These are phyloP conservation scores for Trematocara variabile DNA, from an alignment of 2,113 vertebrate species.

Conservation along the genomic window DNA sequence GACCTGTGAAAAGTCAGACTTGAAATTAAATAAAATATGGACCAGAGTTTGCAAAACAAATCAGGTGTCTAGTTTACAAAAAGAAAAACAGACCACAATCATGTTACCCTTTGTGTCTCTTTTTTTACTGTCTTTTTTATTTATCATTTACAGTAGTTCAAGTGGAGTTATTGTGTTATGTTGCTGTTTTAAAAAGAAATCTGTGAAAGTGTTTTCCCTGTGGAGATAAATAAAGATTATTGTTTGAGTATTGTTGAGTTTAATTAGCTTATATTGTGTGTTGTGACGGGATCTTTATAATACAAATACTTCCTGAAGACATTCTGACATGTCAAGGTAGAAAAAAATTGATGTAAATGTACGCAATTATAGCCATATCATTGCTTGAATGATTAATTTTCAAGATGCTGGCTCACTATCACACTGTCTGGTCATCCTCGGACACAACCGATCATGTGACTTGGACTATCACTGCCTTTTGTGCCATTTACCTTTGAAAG, in stretches of 20 bases:
- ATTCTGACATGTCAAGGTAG: background rate
- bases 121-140: slow-evolving; percentile 37
- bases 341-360: background rate
- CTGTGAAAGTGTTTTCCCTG: slow-evolving; percentile 45
- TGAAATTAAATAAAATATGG: slow-evolving; percentile 22
- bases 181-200: background rate
- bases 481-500: background rate
- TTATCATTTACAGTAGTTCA: slow-evolving; percentile 39
- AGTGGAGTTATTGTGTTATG: slow-evolving; percentile 15
- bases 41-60: slow-evolving; percentile 1
- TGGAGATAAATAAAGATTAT: slow-evolving; percentile 57
- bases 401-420: background rate
- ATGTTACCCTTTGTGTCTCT: slow-evolving; percentile 45
- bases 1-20: slow-evolving; percentile 13
- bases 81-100: slow-evolving; percentile 23
- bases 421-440: background rate
- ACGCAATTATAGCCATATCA: background rate
- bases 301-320: background rate
- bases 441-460: background rate
- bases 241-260: slow-evolving; percentile 4
- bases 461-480: background rate
- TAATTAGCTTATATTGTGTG: background rate
- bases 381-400: background rate
- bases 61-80: background rate
- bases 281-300: background rate